These are phyloP conservation scores for Leuctra nigra DNA, from an alignment of 2,888 invertebrate genomes.

Conservation along the genomic window DNA sequence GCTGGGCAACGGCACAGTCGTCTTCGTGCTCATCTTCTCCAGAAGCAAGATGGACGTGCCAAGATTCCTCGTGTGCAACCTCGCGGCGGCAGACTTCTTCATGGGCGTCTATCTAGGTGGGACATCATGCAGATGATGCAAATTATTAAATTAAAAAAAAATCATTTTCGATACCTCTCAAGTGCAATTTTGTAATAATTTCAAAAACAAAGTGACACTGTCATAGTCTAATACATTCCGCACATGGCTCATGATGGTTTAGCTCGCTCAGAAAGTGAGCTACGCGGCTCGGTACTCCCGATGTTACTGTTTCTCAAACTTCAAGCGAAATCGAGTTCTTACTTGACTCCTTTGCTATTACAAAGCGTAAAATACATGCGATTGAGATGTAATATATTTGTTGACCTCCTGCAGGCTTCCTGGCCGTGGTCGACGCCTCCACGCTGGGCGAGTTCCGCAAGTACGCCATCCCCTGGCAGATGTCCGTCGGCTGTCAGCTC, in stretches of 20 bases:
- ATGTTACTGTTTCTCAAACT: not conserved
- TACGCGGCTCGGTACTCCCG: too few species aligned
- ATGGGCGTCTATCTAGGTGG: constrained; percentile 91
- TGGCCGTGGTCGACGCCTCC: constrained; percentile 93
- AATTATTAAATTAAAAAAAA: too few species aligned
- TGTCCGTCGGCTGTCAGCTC: constrained; percentile 85
- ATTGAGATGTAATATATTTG: too few species aligned
- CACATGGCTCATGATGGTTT: too few species aligned
- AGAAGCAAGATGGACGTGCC: constrained; percentile 95
- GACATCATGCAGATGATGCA: too few species aligned
- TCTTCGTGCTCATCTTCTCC: constrained; percentile 86
- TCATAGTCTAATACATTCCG: too few species aligned
- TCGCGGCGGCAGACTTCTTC: constrained; percentile 94
- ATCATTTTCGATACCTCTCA: too few species aligned
- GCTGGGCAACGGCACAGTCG: constrained; percentile 92
- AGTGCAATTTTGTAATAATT: too few species aligned
- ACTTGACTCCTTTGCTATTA: not conserved
- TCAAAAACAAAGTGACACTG: too few species aligned
- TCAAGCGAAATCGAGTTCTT: not conserved
- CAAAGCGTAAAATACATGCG: not conserved
- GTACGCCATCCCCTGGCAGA: constrained; percentile 97
- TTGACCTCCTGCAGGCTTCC: constrained; percentile 55
- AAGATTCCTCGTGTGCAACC: constrained; percentile 90
- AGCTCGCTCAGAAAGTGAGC: too few species aligned
- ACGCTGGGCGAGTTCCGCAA: constrained; percentile 93